A percentile compares a stretch with the other conserved stretches of the same genome.
phyloP scores from a whole-genome alignment of 2,113 vertebrate genomes.

The human region GRCh38 chr3:119493501-119494000 shows the following conservation, averaged over 20 bases:
- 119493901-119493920: slow-evolving; percentile 40
- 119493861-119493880: neutral
- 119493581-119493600: slow-evolving; percentile 25
- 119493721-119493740: neutral
- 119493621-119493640: slow-evolving; percentile 45
- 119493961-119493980: slow-evolving; percentile 26
- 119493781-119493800: slow-evolving; percentile 10
- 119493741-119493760: slow-evolving; percentile 4
- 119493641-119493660: neutral
- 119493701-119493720: neutral
- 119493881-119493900: neutral
- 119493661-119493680: slow-evolving; percentile 42
- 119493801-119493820: neutral
- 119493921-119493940: neutral
- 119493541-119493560: neutral
- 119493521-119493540: neutral
- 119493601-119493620: slow-evolving; percentile 15
- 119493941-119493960: neutral
- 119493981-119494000: slow-evolving; percentile 28
- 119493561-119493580: neutral
- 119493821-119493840: neutral
- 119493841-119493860: neutral
- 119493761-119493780: neutral
- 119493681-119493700: neutral
- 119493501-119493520: slow-evolving; percentile 27